Evolutionary conservation across 2,888 invertebrate genomes (phyloP).

Genomic region (Himalopsyche anomala): DNA sequence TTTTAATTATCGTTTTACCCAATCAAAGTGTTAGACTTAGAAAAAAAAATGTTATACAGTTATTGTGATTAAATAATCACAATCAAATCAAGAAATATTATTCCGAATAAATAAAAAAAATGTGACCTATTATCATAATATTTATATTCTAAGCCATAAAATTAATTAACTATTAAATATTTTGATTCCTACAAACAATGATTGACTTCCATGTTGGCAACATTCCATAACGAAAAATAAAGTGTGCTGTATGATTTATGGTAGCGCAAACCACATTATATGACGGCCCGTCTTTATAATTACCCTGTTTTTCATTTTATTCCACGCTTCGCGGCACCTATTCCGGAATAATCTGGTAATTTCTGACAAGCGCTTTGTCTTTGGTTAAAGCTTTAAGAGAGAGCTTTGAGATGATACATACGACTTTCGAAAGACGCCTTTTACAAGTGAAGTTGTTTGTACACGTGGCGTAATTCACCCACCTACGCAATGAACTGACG

Average conservation of each 20-base stretch:
- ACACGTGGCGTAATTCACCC: conserved; percentile 5
- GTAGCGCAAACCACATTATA: background rate
- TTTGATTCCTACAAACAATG: background rate
- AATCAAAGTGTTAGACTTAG: too few species aligned
- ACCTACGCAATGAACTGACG: background rate
- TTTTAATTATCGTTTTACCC: too few species aligned
- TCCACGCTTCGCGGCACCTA: conserved; percentile 19
- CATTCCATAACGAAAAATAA: conserved; percentile 14
- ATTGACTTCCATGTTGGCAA: conserved; percentile 7
- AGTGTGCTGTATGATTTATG: conserved; percentile 2
- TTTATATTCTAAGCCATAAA: too few species aligned
- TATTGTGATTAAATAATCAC: too few species aligned
- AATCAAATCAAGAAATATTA: too few species aligned
- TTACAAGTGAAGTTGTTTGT: conserved; percentile 18
- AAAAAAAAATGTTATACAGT: too few species aligned
- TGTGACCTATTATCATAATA: background rate
- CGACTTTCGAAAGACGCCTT: conserved; percentile 21
- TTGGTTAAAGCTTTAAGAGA: conserved; percentile 10
- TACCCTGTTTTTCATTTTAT: conserved; percentile 43
- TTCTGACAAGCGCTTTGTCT: conserved; percentile 39
- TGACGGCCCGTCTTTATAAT: conserved; percentile 41
- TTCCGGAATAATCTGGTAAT: conserved; percentile 37
- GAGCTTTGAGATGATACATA: conserved; percentile 37
- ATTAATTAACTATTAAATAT: too few species aligned
- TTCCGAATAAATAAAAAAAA: background rate